Evolutionary conservation across 2,888 invertebrate genomes (phyloP).

Genomic region (Anthrax anthrax): DNA sequence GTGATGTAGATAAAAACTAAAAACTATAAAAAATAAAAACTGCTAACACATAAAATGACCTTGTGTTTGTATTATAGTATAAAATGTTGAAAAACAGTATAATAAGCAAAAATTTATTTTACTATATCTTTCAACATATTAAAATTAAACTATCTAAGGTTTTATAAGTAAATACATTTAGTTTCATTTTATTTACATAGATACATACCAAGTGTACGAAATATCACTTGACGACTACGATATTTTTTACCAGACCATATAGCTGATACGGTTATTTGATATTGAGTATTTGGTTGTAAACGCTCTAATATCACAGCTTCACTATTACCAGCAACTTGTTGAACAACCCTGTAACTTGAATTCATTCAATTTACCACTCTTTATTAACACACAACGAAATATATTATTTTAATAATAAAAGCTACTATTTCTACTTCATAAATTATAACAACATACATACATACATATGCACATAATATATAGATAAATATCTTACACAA

Average conservation of each 20-base stretch:
- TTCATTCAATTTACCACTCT: conserved; percentile 44
- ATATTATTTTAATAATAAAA: no score
- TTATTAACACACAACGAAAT: conserved; percentile 13
- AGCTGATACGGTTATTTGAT: conserved; percentile 74
- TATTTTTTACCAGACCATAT: conserved; percentile 70
- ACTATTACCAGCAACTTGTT: conserved; percentile 78
- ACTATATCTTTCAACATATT: conserved; percentile 18
- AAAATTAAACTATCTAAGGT: neutral
- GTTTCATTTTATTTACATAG: no score
- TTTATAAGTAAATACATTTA: neutral
- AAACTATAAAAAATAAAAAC: no score
- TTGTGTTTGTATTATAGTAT: no score
- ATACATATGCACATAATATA: no score
- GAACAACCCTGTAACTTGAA: conserved; percentile 87
- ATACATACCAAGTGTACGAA: conserved; percentile 79
- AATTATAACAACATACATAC: no score
- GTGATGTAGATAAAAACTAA: no score
- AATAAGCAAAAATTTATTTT: no score
- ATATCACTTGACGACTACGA: conserved; percentile 75
- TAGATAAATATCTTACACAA: no score
- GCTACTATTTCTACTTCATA: no score
- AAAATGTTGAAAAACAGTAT: no score
- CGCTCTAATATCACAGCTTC: conserved; percentile 73
- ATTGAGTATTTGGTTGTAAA: conserved; percentile 73
- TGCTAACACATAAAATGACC: no score